Base-by-base conservation (phyloP, 2,888 invertebrate genomes). In the Brassicogethes aeneus region DNA sequence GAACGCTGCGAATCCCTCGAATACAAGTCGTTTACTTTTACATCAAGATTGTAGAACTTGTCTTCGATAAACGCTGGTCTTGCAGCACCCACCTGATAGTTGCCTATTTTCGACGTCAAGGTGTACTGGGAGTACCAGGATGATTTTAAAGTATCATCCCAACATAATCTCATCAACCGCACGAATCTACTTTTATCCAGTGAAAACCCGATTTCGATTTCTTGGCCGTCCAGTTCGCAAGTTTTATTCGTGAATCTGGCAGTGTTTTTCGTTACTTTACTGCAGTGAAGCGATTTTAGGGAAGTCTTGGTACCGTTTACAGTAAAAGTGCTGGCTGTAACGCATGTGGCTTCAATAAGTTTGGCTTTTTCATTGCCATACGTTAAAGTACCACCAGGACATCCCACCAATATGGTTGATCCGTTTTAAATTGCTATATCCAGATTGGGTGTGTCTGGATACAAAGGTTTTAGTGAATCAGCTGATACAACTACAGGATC, bases 111-210 rank as follows among this genome's bases (percentile, higher is more conserved):
- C 0, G 68, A 57, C 10, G 67, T 68, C 46, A 77, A 66, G 33
- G 70, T 66, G 41, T 70, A 71, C 59, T 70, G 69, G 0, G 73
- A 72, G 49, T 77, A 78, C 5, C 76, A 51, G 1, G 76, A 71
- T 48, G 70, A 71, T 40, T 74, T 61, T 1, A 68, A 62, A 2
- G 51, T 57, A 29, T 68, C 64, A 56, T 79, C 71, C 50, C 75
- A 77, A 57, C 80, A 80, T 1, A 76, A 67, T 50, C 66, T 69
- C 48, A 72, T 73, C 5, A 69, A 55, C 13, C 68, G 64, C 45
- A 73, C 63, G 57, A 78, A 74, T 7, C 65, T 60, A 13, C 62
- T 61, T 16, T 46, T 45, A 43, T 66, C 60, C 1, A 75, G 65
- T 15, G 60, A 55, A 56, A 74, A 77, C 2, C 79, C 79, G 17